Percentiles rank a stretch among this genome's conserved stretches.
These are phyloP conservation scores for Hyperoplus lanceolatus DNA, from an alignment of 2,797 vertebrate genomes.

Conservation along the genomic window DNA sequence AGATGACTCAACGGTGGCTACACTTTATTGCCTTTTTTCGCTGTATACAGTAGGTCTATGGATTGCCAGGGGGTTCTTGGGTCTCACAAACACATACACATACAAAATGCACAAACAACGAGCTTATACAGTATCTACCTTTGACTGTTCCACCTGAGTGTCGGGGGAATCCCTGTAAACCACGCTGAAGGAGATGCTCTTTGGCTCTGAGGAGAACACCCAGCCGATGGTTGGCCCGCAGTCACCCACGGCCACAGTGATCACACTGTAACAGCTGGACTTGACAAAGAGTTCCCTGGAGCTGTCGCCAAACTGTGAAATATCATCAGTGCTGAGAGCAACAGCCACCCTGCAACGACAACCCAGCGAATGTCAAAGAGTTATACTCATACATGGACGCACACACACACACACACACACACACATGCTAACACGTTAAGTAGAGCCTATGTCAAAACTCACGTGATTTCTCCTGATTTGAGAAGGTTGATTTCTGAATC, in stretches of 20 bases:
- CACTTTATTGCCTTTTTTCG: not conserved
- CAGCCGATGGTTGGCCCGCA: slow-evolving; percentile 90
- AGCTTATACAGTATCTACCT: slow-evolving; percentile 79
- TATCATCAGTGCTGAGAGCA: slow-evolving; percentile 89
- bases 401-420: not conserved
- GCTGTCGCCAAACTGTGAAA: slow-evolving; percentile 89
- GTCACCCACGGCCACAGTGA: slow-evolving; percentile 87
- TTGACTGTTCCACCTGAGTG: slow-evolving; percentile 88
- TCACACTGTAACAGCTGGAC: slow-evolving; percentile 92
- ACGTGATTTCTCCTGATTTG: slow-evolving; percentile 95
- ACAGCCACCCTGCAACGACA: slow-evolving; percentile 84
- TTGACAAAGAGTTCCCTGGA: slow-evolving; percentile 92
- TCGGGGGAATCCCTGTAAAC: slow-evolving; percentile 89
- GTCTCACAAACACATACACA: not conserved
- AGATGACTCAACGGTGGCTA: not conserved
- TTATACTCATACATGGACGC: not conserved
- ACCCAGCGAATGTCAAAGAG: not conserved
- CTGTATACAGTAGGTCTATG: not conserved
- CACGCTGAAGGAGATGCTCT: slow-evolving; percentile 95
- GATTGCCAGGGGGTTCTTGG: not conserved
- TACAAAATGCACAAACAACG: not conserved
- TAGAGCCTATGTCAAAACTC: slow-evolving; percentile 65
- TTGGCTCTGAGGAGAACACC: slow-evolving; percentile 96
- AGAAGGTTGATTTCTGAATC: slow-evolving; percentile 94
- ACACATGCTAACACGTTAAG: too few species aligned